phyloP scores from a whole-genome alignment of 2,888 invertebrate genomes.

The Meandrusa payeni region DNA sequence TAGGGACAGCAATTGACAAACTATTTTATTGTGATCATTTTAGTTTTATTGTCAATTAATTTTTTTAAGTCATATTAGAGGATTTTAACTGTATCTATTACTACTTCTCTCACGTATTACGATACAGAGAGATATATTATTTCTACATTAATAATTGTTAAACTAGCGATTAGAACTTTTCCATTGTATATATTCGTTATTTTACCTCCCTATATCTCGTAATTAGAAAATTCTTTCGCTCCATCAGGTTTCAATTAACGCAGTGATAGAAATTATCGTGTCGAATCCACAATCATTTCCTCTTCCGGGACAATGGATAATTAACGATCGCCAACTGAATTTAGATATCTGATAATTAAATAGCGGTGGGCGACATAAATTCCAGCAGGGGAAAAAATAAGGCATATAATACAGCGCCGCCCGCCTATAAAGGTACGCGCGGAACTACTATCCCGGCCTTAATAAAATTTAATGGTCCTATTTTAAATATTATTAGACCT shows the following conservation, averaged over 20 bases:
- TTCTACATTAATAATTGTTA: no score
- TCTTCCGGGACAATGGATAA: constrained; percentile 24
- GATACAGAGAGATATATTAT: no score
- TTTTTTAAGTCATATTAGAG: no score
- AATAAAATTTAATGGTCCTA: constrained; percentile 23
- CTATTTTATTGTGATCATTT: no score
- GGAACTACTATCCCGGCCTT: constrained; percentile 19
- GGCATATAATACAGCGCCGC: constrained; percentile 15
- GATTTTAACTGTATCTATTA: no score
- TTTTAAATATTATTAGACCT: constrained; percentile 22
- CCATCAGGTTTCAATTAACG: constrained; percentile 4
- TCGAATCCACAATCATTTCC: constrained; percentile 12
- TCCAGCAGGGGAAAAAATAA: constrained; percentile 18
- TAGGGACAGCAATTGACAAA: no score
- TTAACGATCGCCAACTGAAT: constrained; percentile 28
- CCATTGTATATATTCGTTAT: no score
- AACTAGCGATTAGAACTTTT: no score
- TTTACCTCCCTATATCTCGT: no score
- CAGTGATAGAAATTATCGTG: background rate
- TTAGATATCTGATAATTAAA: constrained; percentile 32
- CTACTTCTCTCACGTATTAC: no score
- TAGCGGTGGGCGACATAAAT: constrained; percentile 26
- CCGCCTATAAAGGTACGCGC: constrained; percentile 22
- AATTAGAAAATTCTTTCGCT: background rate
- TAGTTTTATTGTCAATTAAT: no score